Evolutionary conservation across 2,113 vertebrate species (phyloP).

Genomic region (Nothoprocta perdicaria): DNA sequence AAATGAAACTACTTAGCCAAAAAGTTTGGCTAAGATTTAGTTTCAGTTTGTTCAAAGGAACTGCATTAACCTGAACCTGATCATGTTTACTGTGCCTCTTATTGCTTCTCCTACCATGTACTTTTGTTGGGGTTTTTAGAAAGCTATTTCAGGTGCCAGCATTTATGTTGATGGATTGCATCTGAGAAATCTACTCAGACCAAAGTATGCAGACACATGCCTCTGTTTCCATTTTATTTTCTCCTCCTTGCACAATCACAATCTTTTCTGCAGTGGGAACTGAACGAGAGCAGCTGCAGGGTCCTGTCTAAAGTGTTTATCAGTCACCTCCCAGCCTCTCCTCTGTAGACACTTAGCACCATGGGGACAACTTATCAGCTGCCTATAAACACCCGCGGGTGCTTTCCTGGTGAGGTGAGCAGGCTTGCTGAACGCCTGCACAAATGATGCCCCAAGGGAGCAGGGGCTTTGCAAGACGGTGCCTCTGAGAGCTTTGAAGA

Average conservation of each 20-base stretch:
- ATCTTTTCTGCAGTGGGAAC: not conserved
- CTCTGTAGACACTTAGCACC: not conserved
- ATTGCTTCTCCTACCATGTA: not conserved
- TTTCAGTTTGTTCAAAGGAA: not conserved
- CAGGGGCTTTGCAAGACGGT: not conserved
- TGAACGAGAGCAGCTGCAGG: not conserved
- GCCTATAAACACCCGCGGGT: not conserved
- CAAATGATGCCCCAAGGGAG: not conserved
- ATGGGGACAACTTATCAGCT: not conserved
- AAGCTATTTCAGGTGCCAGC: not conserved
- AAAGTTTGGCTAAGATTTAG: not conserved
- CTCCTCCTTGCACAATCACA: slow-evolving; percentile 11
- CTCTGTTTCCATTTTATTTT: not conserved
- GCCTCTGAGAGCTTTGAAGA: not conserved
- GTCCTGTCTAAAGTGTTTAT: not conserved
- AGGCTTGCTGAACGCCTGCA: not conserved
- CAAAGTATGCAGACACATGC: not conserved
- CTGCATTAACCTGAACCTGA: not conserved
- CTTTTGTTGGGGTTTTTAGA: not conserved
- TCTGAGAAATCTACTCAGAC: not conserved
- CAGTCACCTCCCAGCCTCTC: not conserved
- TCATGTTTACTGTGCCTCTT: not conserved
- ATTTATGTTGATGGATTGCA: not conserved
- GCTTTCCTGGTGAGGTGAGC: not conserved
- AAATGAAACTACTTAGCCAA: not conserved